These are phyloP conservation scores for Coregonus ussuriensis DNA, from an alignment of 2,797 vertebrate genomes.

Conservation along the genomic window DNA sequence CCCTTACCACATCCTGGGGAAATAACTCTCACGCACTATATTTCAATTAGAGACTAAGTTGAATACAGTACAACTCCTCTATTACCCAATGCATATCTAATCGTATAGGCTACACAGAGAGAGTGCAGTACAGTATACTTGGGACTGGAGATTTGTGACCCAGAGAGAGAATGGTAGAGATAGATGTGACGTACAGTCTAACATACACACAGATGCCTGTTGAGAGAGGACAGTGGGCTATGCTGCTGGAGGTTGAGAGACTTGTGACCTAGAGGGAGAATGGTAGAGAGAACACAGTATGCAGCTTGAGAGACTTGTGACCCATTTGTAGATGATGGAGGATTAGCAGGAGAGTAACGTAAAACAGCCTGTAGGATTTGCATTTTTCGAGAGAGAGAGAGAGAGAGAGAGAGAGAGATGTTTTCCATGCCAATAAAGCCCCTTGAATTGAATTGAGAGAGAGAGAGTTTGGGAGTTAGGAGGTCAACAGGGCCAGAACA, in stretches of 20 bases:
- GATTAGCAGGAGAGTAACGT: conserved; percentile 31
- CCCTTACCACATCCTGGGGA: neutral
- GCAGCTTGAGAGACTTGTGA: conserved; percentile 8
- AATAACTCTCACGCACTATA: neutral
- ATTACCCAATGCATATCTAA: neutral
- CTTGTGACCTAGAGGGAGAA: neutral
- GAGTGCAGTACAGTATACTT: neutral
- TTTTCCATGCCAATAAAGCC: too few species aligned
- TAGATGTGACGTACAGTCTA: too few species aligned
- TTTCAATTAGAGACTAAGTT: neutral
- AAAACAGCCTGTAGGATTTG: conserved; percentile 18
- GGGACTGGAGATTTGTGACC: too few species aligned
- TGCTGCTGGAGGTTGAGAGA: too few species aligned
- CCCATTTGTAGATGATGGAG: conserved; percentile 19
- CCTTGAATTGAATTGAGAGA: too few species aligned
- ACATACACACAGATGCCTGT: too few species aligned
- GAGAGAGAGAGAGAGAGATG: too few species aligned
- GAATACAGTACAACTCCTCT: neutral
- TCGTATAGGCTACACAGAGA: neutral
- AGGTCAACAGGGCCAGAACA: too few species aligned
- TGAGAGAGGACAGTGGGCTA: too few species aligned
- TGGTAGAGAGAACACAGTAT: neutral
- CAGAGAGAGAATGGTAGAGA: too few species aligned
- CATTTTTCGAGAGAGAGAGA: conserved; percentile 21
- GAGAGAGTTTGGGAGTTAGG: too few species aligned